Evolutionary conservation across 2,888 invertebrate species (phyloP).

Genomic region (Cistogaster globosa): DNA sequence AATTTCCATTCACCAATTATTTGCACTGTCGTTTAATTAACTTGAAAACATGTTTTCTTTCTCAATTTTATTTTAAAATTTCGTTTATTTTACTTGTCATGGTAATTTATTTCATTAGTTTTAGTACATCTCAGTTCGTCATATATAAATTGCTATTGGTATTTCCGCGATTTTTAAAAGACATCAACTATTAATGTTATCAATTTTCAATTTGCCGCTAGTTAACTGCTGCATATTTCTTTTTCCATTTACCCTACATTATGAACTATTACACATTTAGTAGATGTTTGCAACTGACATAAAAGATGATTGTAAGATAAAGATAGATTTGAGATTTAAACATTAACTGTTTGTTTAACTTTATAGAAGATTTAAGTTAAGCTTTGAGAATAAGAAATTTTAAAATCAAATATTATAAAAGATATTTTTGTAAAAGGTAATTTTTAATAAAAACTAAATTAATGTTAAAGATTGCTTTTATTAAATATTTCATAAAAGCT

Average conservation of each 20-base stretch:
- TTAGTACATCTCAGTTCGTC: background rate
- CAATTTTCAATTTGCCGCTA: slow-evolving; percentile 69
- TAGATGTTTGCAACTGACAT: background rate
- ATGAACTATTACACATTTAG: background rate
- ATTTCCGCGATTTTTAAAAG: slow-evolving; percentile 46
- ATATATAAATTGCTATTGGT: slow-evolving; percentile 33
- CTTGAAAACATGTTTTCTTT: background rate
- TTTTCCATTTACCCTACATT: slow-evolving; percentile 18
- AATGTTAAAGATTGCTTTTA: too few species aligned
- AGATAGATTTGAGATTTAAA: too few species aligned
- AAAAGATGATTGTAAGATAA: too few species aligned
- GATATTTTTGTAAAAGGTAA: too few species aligned
- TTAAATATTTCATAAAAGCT: too few species aligned
- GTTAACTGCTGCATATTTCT: slow-evolving; percentile 57
- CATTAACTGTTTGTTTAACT: too few species aligned
- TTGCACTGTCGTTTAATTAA: background rate
- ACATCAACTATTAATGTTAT: slow-evolving; percentile 63
- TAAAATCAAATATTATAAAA: too few species aligned
- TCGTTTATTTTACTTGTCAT: background rate
- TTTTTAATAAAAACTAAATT: too few species aligned
- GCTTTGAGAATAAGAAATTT: too few species aligned
- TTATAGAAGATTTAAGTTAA: too few species aligned
- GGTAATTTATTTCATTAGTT: background rate
- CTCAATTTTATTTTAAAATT: background rate
- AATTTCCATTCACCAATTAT: too few species aligned